These are phyloP conservation scores for Theretra japonica DNA, from an alignment of 2,888 invertebrate genomes.

Conservation along the genomic window DNA sequence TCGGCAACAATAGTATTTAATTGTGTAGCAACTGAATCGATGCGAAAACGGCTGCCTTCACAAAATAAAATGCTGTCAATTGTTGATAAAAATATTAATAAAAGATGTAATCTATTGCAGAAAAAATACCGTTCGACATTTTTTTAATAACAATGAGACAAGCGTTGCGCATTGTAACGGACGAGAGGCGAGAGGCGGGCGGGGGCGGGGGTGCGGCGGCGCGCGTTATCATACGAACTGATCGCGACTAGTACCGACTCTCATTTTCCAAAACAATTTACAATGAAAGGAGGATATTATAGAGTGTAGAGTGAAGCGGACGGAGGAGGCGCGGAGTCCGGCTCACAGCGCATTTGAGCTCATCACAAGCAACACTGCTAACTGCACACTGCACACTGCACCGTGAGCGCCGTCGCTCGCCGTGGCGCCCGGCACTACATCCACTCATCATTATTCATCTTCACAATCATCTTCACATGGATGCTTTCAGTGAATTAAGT, in stretches of 20 bases:
- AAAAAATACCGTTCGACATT: not conserved
- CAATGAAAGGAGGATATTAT: not conserved
- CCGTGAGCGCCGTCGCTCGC: not conserved
- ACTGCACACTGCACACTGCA: not conserved
- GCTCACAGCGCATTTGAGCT: not conserved
- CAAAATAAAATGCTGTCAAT: not conserved
- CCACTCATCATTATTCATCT: too few relatives aligned
- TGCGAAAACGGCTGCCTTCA: not conserved
- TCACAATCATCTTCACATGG: too few relatives aligned
- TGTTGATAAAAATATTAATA: not conserved
- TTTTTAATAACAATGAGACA: slow-evolving; percentile 2
- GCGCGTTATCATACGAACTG: not conserved
- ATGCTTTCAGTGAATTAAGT: too few relatives aligned
- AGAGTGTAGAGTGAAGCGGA: not conserved
- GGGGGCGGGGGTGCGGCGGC: not conserved
- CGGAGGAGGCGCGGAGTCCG: not conserved
- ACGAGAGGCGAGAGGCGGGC: not conserved
- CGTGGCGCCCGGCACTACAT: too few relatives aligned
- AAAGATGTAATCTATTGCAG: not conserved
- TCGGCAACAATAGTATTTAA: not conserved
- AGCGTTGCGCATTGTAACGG: not conserved
- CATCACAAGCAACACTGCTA: not conserved
- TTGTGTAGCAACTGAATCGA: not conserved
- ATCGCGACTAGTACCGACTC: not conserved
- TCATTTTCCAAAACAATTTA: not conserved